Evolutionary conservation across 2,888 invertebrate species (phyloP).

Genomic region (Empis stercorea): DNA sequence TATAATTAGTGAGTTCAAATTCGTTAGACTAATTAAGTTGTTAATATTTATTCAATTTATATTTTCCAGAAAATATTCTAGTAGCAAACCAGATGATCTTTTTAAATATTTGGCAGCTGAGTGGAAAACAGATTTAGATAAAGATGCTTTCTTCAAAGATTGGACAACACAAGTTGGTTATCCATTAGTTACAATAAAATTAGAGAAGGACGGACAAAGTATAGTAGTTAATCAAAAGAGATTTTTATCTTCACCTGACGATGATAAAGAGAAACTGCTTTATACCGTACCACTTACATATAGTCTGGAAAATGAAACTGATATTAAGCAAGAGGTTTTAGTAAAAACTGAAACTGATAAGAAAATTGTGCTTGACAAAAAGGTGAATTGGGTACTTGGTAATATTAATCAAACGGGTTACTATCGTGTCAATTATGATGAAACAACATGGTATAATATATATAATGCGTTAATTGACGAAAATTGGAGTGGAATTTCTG

Average conservation of each 20-base stretch:
- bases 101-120: constrained; percentile 36
- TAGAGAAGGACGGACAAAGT: constrained; percentile 2
- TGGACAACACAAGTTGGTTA: constrained; percentile 56
- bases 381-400: constrained; percentile 25
- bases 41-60: neutral
- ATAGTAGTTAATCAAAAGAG: constrained; percentile 20
- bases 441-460: constrained; percentile 39
- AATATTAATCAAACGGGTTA: constrained; percentile 28
- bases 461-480: constrained; percentile 14
- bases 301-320: constrained; percentile 13
- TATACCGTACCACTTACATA: constrained; percentile 29
- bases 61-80: constrained; percentile 21
- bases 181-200: constrained; percentile 44
- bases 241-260: constrained; percentile 17
- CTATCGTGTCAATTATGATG: constrained; percentile 58
- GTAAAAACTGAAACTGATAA: constrained; percentile 14
- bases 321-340: constrained; percentile 19
- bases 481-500: constrained; percentile 19
- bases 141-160: constrained; percentile 33
- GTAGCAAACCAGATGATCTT: constrained; percentile 39
- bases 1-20: too few species aligned
- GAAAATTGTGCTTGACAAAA: constrained; percentile 2
- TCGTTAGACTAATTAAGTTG: neutral
- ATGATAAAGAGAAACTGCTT: constrained; percentile 17
- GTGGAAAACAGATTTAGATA: constrained; percentile 26